Base-by-base conservation (phyloP, 2,888 invertebrate genomes). In the Dolomedes plantarius region DNA sequence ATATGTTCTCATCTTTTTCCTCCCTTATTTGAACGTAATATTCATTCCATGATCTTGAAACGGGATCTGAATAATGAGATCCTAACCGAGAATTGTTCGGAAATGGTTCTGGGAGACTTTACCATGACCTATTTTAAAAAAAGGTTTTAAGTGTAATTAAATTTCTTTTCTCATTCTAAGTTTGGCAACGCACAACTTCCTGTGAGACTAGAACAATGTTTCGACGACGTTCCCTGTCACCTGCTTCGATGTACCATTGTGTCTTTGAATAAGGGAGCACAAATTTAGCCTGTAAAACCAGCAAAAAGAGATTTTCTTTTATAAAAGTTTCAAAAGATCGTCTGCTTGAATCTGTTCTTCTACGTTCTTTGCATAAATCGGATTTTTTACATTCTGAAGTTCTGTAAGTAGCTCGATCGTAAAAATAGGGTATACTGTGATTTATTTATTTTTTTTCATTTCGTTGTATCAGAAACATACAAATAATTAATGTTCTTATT, bases 111-210 rank as follows among this genome's bases (percentile, higher is more conserved):
- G n/a, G n/a, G n/a, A n/a, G n/a, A n/a, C n/a, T n/a, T n/a, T n/a
- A n/a, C n/a, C n/a, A n/a, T n/a, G n/a, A 46, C 16, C 46, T 16
- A 6, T 46, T 46, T 46, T 46, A 56, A 56, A 2, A 56, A 56
- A 56, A 56, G 41, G 7, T 56, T 56, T 56, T 23, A 56, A 56
- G 23, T 11, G 41, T 56, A 56, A 56, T 56, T 56, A 56, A 56
- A 56, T 23, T 56, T 56, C 23, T 23, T 56, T 56, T 56, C 13
- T 56, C 23, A 23, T 56, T 56, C 56, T 56, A 56, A 56, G 56
- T 56, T 56, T 56, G 56, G 56, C 56, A 56, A 56, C 56, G 23
- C 19, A 11, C 3, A 23, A 5, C 56, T 19, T 56, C 23, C 56
- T 23, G 56, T 11, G 23, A 56, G 5, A 56, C 56, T 23, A 11